A percentile compares a stretch with the other conserved stretches of the same genome.
Evolutionary conservation across 2,888 invertebrate genomes (phyloP).

Genomic region (Lingula anatina): DNA sequence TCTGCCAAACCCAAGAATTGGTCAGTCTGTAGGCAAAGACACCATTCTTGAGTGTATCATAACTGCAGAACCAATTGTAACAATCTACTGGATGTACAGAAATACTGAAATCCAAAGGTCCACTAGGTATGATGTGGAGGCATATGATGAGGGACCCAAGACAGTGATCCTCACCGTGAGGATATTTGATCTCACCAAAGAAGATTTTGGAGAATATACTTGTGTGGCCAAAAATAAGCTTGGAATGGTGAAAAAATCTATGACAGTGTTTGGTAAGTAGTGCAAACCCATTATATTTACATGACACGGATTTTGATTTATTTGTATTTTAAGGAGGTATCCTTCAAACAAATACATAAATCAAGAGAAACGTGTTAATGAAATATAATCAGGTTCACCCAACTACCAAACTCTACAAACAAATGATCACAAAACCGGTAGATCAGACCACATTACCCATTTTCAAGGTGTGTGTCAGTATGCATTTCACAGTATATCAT

Average conservation of each 20-base stretch:
- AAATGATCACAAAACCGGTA: no score
- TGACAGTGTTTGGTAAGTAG: constrained; percentile 28
- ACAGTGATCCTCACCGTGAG: constrained; percentile 31
- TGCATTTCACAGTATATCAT: no score
- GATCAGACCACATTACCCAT: no score
- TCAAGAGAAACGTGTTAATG: no score
- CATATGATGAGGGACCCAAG: constrained; percentile 34
- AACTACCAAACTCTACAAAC: no score
- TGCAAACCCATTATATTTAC: no score
- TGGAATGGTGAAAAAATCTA: constrained; percentile 26
- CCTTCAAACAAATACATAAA: no score
- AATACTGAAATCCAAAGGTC: constrained; percentile 24
- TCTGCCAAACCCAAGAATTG: constrained; percentile 32
- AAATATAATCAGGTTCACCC: no score
- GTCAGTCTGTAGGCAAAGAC: constrained; percentile 35
- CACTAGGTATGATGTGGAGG: constrained; percentile 31
- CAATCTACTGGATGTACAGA: constrained; percentile 34
- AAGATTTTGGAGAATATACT: constrained; percentile 33
- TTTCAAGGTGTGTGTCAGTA: no score
- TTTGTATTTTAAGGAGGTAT: no score
- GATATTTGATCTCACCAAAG: constrained; percentile 20
- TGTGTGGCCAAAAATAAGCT: constrained; percentile 29
- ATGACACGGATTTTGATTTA: no score
- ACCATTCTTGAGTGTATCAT: constrained; percentile 47
- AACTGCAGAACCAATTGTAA: constrained; percentile 38